Conservation (phyloP, 2,113 vertebrate species). For the Megaceryle torquata region DNA sequence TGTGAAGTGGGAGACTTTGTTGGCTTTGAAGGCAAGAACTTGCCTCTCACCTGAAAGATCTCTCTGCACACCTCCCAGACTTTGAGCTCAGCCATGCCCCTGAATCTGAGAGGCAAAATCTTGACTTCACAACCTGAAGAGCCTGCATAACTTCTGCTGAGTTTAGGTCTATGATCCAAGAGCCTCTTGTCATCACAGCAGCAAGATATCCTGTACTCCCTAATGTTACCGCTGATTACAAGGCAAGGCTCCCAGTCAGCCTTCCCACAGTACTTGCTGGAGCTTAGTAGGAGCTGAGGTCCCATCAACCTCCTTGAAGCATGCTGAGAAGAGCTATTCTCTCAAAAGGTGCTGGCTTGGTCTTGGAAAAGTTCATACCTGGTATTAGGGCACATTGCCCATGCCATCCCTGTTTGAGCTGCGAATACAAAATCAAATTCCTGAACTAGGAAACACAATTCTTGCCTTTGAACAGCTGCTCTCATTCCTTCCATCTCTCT, state of each 20-base stretch:
- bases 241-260: neutral
- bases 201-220: neutral
- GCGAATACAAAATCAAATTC: neutral
- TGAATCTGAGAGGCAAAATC: neutral
- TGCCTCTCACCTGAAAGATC: neutral
- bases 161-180: neutral
- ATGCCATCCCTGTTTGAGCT: neutral
- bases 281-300: neutral
- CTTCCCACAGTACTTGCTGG: fast-evolving
- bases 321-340: neutral
- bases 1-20: neutral
- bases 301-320: neutral
- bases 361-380: neutral
- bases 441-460: neutral
- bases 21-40: neutral
- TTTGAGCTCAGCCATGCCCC: neutral
- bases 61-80: neutral
- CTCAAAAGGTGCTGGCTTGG: neutral
- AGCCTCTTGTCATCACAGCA: neutral
- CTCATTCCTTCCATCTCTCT: neutral
- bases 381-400: neutral
- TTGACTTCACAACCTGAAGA: neutral
- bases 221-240: neutral
- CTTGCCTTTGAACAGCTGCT: neutral
- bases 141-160: neutral